Base-by-base conservation (phyloP, 1,140 invertebrate genomes). In the Neoseiulus cucumeris region DNA sequence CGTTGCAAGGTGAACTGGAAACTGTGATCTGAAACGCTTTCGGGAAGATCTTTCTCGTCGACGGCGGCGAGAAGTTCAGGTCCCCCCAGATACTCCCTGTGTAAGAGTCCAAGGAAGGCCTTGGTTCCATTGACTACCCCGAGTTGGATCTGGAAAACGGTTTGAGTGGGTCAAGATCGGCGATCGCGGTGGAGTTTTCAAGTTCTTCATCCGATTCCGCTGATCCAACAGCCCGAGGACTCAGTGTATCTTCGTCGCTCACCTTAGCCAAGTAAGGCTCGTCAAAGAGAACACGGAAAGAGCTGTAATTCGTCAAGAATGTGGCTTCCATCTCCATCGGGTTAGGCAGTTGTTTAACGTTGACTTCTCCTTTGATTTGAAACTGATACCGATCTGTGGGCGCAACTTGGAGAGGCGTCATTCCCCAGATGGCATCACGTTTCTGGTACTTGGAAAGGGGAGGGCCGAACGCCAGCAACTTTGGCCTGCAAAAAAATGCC, bases 401-500 rank as follows among this genome's bases (percentile, higher is more conserved):
- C 17, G 51, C 14, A 14, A 59, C 51, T 33, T 59, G 51, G 1
- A 59, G 51, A 1, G 51, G 51, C 25, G 51, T 59, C 51, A 59
- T 59, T 25, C 51, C 51, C 51, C 51, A 59, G 2, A 59, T 59
- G 22, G 51, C 51, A 59, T 59, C 51, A 25, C 51, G 51, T 17
- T 33, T 25, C 22, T 59, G 51, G 9, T 29, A 59, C 22, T 59
- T 59, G 25, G 51, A 59, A 1, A 59, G 9, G 12, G 51, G 51
- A 29, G 51, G 51, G 14, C 51, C 51, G 33, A 59, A 59, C 22
- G 51, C n/a, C 1, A 59, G 51, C 22, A 25, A 20, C 2, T 59
- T 25, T 2, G 51, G 51, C 2, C 51, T 59, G 22, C 9, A 14
- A 59, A 9, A 2, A 25, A 39, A n/a, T n/a, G n/a, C n/a, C n/a